Conservation (phyloP, 2,888 invertebrate species). For the Rhopalosiphum nymphaeae region DNA sequence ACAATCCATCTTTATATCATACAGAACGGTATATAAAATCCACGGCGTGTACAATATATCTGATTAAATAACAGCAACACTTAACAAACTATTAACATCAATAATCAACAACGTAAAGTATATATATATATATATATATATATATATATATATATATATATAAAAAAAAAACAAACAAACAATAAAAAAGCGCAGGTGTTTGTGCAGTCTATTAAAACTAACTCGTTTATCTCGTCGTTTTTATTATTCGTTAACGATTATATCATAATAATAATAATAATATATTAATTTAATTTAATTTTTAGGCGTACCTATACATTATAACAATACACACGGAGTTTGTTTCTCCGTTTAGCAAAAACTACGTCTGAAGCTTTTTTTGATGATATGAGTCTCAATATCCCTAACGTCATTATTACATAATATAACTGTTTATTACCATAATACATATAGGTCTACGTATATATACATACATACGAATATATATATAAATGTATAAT, state of each 20-base stretch:
- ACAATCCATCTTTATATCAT: slow-evolving; percentile 51
- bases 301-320: slow-evolving; percentile 11
- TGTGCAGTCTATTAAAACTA: slow-evolving; percentile 59
- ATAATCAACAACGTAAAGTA: slow-evolving; percentile 53
- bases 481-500: not conserved
- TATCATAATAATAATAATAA: slow-evolving; percentile 3
- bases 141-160: not conserved
- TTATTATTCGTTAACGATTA: slow-evolving; percentile 10
- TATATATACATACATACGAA: not conserved
- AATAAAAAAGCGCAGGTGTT: slow-evolving; percentile 55
- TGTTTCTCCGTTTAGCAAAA: slow-evolving; percentile 8
- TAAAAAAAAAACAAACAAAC: slow-evolving; percentile 16
- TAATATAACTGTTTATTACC: not conserved
- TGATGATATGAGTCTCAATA: slow-evolving; percentile 50
- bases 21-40: slow-evolving; percentile 37
- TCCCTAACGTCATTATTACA: slow-evolving; percentile 12
- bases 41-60: slow-evolving; percentile 41
- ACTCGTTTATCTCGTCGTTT: not conserved
- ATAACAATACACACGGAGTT: not conserved
- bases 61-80: slow-evolving; percentile 61
- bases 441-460: not conserved
- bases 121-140: not conserved
- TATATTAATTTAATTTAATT: not conserved
- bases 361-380: slow-evolving; percentile 49
- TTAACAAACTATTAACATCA: slow-evolving; percentile 61